Percentiles rank a stretch among this genome's conserved stretches.
Conservation (phyloP, 1,140 invertebrate species). For the Scaptomyza graminum region DNA sequence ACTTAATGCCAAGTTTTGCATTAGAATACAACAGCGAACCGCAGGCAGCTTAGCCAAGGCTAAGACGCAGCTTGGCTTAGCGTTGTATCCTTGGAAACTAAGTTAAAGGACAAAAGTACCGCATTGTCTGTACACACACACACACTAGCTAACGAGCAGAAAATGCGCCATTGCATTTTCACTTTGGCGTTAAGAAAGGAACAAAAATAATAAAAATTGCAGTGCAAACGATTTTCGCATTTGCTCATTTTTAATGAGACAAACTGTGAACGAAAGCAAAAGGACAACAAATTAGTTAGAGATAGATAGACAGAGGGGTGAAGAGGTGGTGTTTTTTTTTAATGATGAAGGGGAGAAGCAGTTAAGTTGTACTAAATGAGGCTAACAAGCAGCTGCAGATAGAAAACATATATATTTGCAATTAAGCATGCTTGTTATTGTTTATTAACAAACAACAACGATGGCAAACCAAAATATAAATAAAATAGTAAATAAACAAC, state of each 20-base stretch:
- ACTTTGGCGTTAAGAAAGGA: constrained; percentile 20
- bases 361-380: constrained; percentile 26
- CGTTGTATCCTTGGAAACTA: constrained; percentile 53
- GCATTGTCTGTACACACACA: constrained; percentile 43
- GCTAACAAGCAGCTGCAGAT: constrained; percentile 47
- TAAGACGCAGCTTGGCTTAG: constrained; percentile 20
- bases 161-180: constrained; percentile 25
- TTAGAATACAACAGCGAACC: constrained; percentile 22
- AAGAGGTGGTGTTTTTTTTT: not conserved
- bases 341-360: constrained; percentile 3
- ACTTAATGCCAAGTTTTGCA: constrained; percentile 64
- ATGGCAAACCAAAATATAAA: constrained; percentile 21
- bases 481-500: constrained; percentile 4
- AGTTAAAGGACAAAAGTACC: constrained; percentile 71
- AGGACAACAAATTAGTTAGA: constrained; percentile 11
- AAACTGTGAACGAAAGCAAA: constrained; percentile 35
- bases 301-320: not conserved
- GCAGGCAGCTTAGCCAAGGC: constrained; percentile 27
- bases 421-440: constrained; percentile 78
- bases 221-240: constrained; percentile 51
- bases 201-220: constrained; percentile 10
- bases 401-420: constrained; percentile 51
- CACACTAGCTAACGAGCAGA: constrained; percentile 37
- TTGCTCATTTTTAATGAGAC: constrained; percentile 65
- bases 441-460: constrained; percentile 82